phyloP scores from a whole-genome alignment of 2,113 vertebrate species.

The Cyrtonyx montezumae region DNA sequence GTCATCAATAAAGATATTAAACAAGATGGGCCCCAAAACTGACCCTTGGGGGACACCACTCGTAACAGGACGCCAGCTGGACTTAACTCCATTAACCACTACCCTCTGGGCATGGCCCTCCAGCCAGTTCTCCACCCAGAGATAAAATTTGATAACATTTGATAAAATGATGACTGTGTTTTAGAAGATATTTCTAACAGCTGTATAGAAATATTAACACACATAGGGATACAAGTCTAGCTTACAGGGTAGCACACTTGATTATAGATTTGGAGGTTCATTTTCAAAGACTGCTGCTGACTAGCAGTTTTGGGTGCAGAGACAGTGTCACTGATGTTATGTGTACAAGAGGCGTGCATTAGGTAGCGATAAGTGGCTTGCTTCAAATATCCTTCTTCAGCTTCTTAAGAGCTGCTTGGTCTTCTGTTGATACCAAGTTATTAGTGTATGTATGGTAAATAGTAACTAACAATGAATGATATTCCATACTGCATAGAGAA shows the following conservation, averaged over 20 bases:
- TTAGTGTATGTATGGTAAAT: conserved; percentile 17
- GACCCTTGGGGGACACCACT: too few species aligned
- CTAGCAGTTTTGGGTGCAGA: not conserved
- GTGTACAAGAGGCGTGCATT: conserved; percentile 1
- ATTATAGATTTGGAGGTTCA: not conserved
- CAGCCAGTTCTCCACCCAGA: too few species aligned
- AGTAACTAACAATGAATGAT: conserved; percentile 41
- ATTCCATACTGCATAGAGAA: conserved; percentile 23
- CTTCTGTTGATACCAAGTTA: conserved; percentile 47
- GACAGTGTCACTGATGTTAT: conserved; percentile 42
- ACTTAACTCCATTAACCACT: too few species aligned
- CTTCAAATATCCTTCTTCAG: conserved; percentile 51
- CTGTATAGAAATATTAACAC: not conserved
- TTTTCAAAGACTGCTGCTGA: not conserved
- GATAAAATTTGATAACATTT: too few species aligned
- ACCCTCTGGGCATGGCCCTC: too few species aligned
- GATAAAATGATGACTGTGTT: too few species aligned
- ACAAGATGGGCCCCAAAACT: too few species aligned
- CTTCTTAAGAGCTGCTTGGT: conserved; percentile 33
- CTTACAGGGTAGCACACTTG: not conserved
- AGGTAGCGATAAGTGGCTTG: conserved; percentile 34
- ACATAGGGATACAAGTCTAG: not conserved
- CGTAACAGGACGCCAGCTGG: too few species aligned
- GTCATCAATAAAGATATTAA: too few species aligned
- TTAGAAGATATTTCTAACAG: not conserved